These are phyloP conservation scores for Apostichopus californicus DNA, from an alignment of 35 echinoderm and acorn worm species.

Conservation along the genomic window DNA sequence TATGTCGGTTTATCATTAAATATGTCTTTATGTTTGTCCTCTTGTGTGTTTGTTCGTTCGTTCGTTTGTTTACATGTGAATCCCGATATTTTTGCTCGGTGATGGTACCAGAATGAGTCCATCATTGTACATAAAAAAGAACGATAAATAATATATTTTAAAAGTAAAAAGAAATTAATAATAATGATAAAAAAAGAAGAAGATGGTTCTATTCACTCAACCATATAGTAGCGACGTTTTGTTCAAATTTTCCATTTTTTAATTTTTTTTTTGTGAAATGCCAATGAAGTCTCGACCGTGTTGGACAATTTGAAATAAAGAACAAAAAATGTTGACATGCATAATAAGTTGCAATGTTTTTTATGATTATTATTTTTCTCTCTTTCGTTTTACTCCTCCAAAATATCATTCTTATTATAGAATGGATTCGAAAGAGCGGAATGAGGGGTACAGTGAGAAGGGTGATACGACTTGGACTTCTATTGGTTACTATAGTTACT, in stretches of 20 bases:
- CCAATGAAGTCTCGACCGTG: not conserved
- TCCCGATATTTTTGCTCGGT: not conserved
- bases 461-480: too few relatives aligned
- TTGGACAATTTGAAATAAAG: not conserved
- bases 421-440: too few relatives aligned
- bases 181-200: not conserved
- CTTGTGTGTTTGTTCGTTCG: not conserved
- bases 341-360: not conserved
- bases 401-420: too few relatives aligned
- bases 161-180: not conserved
- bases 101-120: not conserved
- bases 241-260: too few relatives aligned
- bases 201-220: too few relatives aligned
- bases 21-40: not conserved
- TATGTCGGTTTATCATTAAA: not conserved
- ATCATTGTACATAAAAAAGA: constrained; percentile 18
- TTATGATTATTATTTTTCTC: too few relatives aligned
- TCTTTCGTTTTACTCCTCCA: too few relatives aligned
- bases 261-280: too few relatives aligned
- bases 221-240: too few relatives aligned
- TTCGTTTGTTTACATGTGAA: not conserved
- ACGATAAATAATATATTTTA: constrained; percentile 40
- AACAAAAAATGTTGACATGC: not conserved
- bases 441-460: too few relatives aligned
- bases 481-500: too few relatives aligned